A percentile compares a stretch with the other conserved stretches of the same genome.
Evolutionary conservation across 2,113 vertebrate genomes (phyloP).

Genomic region (Austrofundulus limnaeus): DNA sequence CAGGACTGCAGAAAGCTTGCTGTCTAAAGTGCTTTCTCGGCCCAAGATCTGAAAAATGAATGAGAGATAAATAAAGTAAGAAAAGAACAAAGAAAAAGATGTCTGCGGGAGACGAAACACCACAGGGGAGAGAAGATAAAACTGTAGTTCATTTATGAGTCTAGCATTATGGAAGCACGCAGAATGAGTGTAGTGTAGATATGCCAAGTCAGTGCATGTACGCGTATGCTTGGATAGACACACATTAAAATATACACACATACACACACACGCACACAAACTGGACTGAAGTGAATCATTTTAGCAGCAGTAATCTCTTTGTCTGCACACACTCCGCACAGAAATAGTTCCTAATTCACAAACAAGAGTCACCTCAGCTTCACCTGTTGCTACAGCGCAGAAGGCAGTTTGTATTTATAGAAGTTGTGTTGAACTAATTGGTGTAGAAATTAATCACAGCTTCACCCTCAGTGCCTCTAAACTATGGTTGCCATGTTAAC

Average conservation of each 20-base stretch:
- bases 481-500: conserved; percentile 52
- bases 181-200: conserved; percentile 12
- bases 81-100: conserved; percentile 53
- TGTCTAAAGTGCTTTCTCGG: conserved; percentile 30
- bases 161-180: conserved; percentile 16
- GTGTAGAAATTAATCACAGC: conserved; percentile 6
- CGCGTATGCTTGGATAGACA: not conserved
- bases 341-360: conserved; percentile 40
- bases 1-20: conserved; percentile 12
- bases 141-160: conserved; percentile 20
- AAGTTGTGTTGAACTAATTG: not conserved
- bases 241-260: not conserved
- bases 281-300: conserved; percentile 19
- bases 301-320: conserved; percentile 26
- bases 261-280: not conserved
- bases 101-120: conserved; percentile 26
- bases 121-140: conserved; percentile 12
- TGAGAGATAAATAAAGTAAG: conserved; percentile 48
- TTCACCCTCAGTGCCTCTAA: conserved; percentile 13
- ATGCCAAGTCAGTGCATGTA: conserved; percentile 22
- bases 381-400: conserved; percentile 49
- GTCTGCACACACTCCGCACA: conserved; percentile 14
- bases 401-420: not conserved
- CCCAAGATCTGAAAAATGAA: conserved; percentile 59
- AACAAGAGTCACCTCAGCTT: conserved; percentile 26